Conservation (phyloP, 2,888 invertebrate genomes). For the Antheraea yamamai region DNA sequence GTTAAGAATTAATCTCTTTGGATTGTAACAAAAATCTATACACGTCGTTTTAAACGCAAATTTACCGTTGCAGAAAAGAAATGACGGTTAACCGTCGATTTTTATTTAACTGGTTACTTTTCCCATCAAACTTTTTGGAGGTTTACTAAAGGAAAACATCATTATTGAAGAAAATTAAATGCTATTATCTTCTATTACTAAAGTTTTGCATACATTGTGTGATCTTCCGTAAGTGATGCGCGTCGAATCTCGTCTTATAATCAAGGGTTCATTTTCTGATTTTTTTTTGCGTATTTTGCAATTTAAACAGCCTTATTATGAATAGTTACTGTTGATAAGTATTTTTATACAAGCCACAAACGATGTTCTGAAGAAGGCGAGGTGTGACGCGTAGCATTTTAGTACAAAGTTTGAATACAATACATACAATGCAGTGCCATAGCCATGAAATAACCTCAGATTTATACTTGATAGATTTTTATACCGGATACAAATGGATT, state of each 20-base stretch:
- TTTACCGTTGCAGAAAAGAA: conserved; percentile 36
- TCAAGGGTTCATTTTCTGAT: neutral
- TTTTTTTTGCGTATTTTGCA: conserved; percentile 41
- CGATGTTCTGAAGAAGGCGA: conserved; percentile 46
- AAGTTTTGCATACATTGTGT: conserved; percentile 62
- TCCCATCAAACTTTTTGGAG: conserved; percentile 82
- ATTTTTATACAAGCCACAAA: conserved; percentile 76
- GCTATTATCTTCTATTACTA: conserved; percentile 70
- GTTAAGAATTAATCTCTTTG: conserved; percentile 64
- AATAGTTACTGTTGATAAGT: conserved; percentile 78
- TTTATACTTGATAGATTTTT: conserved; percentile 81
- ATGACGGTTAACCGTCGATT: conserved; percentile 43
- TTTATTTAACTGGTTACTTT: conserved; percentile 69
- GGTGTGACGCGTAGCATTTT: conserved; percentile 55
- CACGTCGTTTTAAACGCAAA: conserved; percentile 41
- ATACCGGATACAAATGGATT: conserved; percentile 82
- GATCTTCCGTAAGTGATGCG: conserved; percentile 65
- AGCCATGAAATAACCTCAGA: conserved; percentile 78
- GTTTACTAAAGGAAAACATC: conserved; percentile 73
- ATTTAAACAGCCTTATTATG: conserved; percentile 76
- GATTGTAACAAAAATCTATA: conserved; percentile 70
- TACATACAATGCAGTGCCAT: conserved; percentile 73
- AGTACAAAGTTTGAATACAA: conserved; percentile 78
- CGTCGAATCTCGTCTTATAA: conserved; percentile 50
- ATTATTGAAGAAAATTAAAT: conserved; percentile 67